Evolutionary conservation across 2,888 invertebrate species (phyloP).

Genomic region (Mycalesis mineus): DNA sequence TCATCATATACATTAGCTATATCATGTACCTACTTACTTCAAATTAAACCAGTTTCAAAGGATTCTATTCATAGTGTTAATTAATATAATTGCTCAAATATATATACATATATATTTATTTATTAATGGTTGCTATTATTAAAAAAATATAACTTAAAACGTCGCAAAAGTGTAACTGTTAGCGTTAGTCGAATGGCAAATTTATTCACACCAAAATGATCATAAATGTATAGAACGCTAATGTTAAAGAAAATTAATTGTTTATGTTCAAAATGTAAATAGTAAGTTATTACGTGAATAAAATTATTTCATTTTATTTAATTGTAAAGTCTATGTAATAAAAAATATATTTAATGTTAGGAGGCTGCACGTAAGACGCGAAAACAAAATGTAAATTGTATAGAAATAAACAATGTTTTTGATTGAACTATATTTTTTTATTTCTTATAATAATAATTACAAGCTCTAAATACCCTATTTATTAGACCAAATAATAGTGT

Average conservation of each 20-base stretch:
- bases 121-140: background rate
- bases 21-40: no score
- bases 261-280: slow-evolving; percentile 47
- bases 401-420: slow-evolving; percentile 71
- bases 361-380: slow-evolving; percentile 55
- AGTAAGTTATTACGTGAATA: slow-evolving; percentile 35
- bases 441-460: slow-evolving; percentile 28
- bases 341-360: slow-evolving; percentile 48
- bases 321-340: slow-evolving; percentile 50
- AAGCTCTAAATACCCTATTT: no score
- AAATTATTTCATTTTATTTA: slow-evolving; percentile 35
- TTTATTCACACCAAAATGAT: slow-evolving; percentile 20
- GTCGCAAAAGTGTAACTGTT: background rate
- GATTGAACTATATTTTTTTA: slow-evolving; percentile 45
- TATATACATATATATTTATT: slow-evolving; percentile 25
- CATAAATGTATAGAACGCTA: slow-evolving; percentile 21
- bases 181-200: no score
- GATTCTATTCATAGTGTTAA: background rate
- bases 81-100: slow-evolving; percentile 31
- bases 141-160: background rate
- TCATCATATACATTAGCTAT: no score
- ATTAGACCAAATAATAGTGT: no score
- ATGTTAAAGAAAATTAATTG: background rate
- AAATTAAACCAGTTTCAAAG: no score
- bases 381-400: slow-evolving; percentile 58